Percentiles rank a stretch among this genome's conserved stretches.
Conservation (phyloP, 2,113 vertebrate species). For the Melierax canorus region DNA sequence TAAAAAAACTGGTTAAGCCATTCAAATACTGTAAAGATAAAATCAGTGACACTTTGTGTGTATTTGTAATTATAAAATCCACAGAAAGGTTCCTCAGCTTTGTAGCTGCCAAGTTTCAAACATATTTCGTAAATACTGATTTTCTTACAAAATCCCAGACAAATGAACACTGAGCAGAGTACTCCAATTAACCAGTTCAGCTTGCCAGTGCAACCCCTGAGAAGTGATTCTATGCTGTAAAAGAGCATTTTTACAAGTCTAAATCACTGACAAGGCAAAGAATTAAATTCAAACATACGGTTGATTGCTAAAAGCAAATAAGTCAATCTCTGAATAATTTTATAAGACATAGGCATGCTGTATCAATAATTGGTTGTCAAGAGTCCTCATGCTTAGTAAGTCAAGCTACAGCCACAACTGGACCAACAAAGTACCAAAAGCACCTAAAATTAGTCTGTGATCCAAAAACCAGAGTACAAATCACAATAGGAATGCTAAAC, state of each 20-base stretch:
- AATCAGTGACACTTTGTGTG: neutral
- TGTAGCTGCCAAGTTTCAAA: neutral
- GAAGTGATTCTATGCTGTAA: constrained; percentile 58
- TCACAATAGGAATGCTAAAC: constrained; percentile 11
- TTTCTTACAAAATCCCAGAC: neutral
- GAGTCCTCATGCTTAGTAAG: constrained; percentile 52
- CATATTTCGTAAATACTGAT: fast-evolving
- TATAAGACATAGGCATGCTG: constrained; percentile 49
- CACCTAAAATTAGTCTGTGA: constrained; percentile 1
- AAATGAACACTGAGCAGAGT: neutral
- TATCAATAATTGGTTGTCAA: constrained; percentile 47
- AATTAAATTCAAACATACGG: constrained; percentile 41
- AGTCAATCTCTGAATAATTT: constrained; percentile 59
- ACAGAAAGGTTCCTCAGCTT: neutral
- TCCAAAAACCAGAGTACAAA: constrained; percentile 17
- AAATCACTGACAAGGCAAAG: constrained; percentile 58
- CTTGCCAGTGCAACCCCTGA: constrained; percentile 71
- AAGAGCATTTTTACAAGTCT: constrained; percentile 56
- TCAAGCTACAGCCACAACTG: constrained; percentile 43
- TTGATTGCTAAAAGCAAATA: constrained; percentile 49
- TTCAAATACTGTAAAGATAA: neutral
- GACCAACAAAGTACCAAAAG: constrained; percentile 50
- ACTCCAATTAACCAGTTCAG: neutral
- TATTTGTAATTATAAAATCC: neutral
- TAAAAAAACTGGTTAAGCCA: neutral